phyloP scores from a whole-genome alignment of 2,113 vertebrate genomes.

The Thalassarche chlororhynchos region DNA sequence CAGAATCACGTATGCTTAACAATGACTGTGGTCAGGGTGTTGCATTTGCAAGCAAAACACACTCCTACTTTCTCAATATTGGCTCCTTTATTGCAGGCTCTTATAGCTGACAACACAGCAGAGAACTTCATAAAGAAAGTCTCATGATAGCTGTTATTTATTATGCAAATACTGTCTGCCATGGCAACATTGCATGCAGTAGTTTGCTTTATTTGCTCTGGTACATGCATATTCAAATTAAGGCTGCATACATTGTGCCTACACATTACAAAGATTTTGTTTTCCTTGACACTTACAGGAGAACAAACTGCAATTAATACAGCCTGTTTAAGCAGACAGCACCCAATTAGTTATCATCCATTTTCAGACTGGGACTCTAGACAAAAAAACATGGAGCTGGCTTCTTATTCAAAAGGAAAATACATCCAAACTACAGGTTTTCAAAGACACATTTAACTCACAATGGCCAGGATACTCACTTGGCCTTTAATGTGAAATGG shows the following conservation, averaged over 20 bases:
- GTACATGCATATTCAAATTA: constrained; percentile 75
- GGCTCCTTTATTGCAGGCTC: constrained; percentile 64
- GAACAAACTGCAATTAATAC: constrained; percentile 84
- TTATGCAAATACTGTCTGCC: constrained; percentile 78
- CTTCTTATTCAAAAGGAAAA: constrained; percentile 82
- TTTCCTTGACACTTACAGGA: constrained; percentile 82
- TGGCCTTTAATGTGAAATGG: constrained; percentile 88
- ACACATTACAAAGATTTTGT: constrained; percentile 81
- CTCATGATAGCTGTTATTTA: constrained; percentile 81
- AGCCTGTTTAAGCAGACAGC: constrained; percentile 80
- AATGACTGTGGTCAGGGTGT: not conserved
- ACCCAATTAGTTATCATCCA: constrained; percentile 84
- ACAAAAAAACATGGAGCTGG: constrained; percentile 78
- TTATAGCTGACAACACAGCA: constrained; percentile 72
- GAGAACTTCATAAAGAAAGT: constrained; percentile 79
- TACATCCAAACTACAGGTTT: constrained; percentile 82
- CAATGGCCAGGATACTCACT: constrained; percentile 84
- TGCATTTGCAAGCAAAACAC: constrained; percentile 62
- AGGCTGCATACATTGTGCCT: constrained; percentile 68
- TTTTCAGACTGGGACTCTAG: constrained; percentile 80
- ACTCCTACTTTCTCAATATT: constrained; percentile 69
- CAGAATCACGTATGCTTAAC: constrained; percentile 7
- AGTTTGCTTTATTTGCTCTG: constrained; percentile 72
- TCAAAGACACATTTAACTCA: constrained; percentile 83
- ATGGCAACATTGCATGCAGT: constrained; percentile 76